Conservation (phyloP, 2,113 vertebrate species). For the Leucosticte australis region DNA sequence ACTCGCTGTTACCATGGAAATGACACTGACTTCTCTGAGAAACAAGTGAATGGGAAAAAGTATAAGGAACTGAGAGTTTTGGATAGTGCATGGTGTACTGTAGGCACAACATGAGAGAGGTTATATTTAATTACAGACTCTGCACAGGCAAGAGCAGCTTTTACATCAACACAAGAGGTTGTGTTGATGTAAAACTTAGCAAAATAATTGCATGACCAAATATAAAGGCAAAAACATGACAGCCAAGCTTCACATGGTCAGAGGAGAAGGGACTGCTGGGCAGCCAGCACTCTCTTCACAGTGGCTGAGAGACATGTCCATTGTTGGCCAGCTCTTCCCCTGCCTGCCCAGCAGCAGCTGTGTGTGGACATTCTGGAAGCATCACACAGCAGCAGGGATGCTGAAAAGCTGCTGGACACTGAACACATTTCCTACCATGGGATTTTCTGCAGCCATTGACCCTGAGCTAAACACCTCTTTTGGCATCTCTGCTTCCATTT, state of each 20-base stretch:
- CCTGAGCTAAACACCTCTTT: neutral
- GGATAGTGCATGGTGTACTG: neutral
- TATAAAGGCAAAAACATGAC: neutral
- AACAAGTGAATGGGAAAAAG: neutral
- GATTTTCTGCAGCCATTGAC: neutral
- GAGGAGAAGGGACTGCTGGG: neutral
- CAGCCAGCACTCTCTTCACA: neutral
- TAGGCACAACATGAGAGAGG: neutral
- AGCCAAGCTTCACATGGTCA: neutral
- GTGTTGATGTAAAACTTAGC: neutral
- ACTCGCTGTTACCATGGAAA: neutral
- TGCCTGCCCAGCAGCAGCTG: neutral
- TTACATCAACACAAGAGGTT: neutral
- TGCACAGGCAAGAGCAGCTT: neutral
- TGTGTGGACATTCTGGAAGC: neutral
- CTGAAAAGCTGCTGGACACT: neutral
- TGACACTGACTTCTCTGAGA: neutral
- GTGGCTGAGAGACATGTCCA: accelerated
- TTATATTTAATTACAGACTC: neutral
- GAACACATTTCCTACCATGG: neutral
- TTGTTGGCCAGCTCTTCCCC: accelerated
- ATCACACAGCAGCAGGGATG: neutral
- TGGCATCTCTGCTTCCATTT: neutral
- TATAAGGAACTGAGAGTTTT: neutral
- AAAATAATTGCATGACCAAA: neutral